phyloP scores from a whole-genome alignment of 2,113 vertebrate species.

The Dipodomys stephensi region DNA sequence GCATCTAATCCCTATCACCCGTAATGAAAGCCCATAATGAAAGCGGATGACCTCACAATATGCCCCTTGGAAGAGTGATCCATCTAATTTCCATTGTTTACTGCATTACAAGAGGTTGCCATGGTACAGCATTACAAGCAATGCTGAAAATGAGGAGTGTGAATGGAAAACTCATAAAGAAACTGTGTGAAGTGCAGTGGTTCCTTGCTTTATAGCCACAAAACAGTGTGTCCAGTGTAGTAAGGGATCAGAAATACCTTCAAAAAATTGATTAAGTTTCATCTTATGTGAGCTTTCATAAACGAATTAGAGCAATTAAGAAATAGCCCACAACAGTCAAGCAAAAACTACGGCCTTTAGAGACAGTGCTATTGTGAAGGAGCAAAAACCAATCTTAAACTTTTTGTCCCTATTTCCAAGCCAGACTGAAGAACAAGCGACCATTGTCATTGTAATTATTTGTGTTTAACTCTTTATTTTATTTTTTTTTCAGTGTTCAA shows the following conservation, averaged over 20 bases:
- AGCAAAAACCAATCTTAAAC: not conserved
- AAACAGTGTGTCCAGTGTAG: constrained; percentile 21
- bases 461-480: not conserved
- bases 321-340: not conserved
- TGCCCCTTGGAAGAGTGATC: constrained; percentile 80
- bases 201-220: constrained; percentile 60
- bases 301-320: constrained; percentile 38
- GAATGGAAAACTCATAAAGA: constrained; percentile 83
- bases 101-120: constrained; percentile 87
- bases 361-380: not conserved
- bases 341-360: not conserved
- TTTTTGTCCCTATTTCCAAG: not conserved
- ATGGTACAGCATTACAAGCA: constrained; percentile 85
- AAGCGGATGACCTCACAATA: constrained; percentile 83
- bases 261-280: not conserved
- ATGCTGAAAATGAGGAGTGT: constrained; percentile 73
- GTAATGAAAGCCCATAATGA: constrained; percentile 81
- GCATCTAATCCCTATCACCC: constrained; percentile 58
- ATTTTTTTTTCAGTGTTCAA: not conserved
- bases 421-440: not conserved
- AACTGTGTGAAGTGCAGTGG: constrained; percentile 74
- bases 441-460: not conserved
- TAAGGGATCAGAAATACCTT: not conserved
- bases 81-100: constrained; percentile 82
- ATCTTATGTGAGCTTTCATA: constrained; percentile 35